Evolutionary conservation across 2,113 vertebrate genomes (phyloP), one percentile per base, ranked within the genome.

Genomic region (Coryphaenoides rupestris): DNA sequence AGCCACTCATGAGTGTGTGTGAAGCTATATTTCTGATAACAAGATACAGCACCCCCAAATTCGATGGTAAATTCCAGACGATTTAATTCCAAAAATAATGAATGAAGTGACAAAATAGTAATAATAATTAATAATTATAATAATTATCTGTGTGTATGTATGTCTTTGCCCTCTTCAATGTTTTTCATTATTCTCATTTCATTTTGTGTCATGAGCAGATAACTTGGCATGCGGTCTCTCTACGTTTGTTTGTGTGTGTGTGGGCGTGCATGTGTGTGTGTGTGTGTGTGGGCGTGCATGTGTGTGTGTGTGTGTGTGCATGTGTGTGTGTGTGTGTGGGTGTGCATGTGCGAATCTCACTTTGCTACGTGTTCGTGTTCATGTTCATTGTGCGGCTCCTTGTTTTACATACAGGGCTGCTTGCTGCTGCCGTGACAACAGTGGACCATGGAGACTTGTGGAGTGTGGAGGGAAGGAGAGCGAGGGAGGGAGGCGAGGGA

Each of bases 401-500:
- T 78, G 15, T 81, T 73, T 81, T 63, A 73, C 79, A 78, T 74
- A 82, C 78, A 80, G 66, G 66, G 19, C 69, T 68, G 65, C 72
- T 59, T 69, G 86, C 83, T 89, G 62, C 33, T 50, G 47, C 47
- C 47, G 47, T 80, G 87, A 87, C 84, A 87, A 86, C 87, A 74
- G 84, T 88, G 84, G n/a, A 61, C 76, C 80, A 88, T 87, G 81
- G 84, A 78, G 82, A 89, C 84, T 73, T 81, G 81, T 68, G 73
- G 64, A 76, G 70, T 57, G 59, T 74, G 19, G 28, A 47, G 63
- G 60, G 23, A 77, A 60, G 53, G 56, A 40, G 56, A 64, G 59
- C 60, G 56, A 16, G 65, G 28, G 62, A 63, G 28, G 19, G 52
- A 21, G 57, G 59, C 19, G 28, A 21, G 59, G 3, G 19, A 3